A percentile compares a stretch with the other conserved stretches of the same genome.
phyloP scores from a whole-genome alignment of 2,888 invertebrate species.

The Apamea crenata region DNA sequence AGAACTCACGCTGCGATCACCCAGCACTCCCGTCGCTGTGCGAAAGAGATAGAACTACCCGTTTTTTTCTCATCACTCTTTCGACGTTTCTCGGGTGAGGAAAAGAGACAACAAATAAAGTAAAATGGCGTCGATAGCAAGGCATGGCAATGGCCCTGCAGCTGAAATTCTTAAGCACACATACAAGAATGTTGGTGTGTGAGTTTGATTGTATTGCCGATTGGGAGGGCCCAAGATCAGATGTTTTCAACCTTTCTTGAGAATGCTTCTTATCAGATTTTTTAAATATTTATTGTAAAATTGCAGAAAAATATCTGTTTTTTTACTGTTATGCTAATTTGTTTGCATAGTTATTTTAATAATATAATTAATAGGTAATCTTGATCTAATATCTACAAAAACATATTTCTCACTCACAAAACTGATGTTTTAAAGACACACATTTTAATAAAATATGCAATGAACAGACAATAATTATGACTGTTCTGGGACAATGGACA shows the following conservation, averaged over 20 bases:
- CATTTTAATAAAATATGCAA: neutral
- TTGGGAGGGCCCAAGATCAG: conserved; percentile 79
- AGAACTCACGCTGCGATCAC: conserved; percentile 82
- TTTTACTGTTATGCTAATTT: neutral
- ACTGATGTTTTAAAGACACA: neutral
- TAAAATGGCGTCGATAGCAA: conserved; percentile 86
- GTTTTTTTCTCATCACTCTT: conserved; percentile 71
- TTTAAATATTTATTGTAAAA: neutral
- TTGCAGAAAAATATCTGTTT: neutral
- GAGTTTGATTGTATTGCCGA: conserved; percentile 75
- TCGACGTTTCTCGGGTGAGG: conserved; percentile 60
- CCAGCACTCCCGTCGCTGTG: conserved; percentile 70
- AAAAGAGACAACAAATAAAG: conserved; percentile 81
- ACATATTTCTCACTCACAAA: neutral
- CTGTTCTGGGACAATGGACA: neutral
- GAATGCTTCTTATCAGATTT: conserved; percentile 19
- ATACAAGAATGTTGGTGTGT: conserved; percentile 75
- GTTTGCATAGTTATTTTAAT: neutral
- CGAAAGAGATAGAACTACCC: conserved; percentile 75
- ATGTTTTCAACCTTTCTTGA: conserved; percentile 72
- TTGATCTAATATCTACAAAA: neutral
- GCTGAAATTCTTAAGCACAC: conserved; percentile 83
- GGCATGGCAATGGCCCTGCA: conserved; percentile 77
- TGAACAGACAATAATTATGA: neutral
- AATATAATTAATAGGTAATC: too few species aligned